These are phyloP conservation scores for Cylloceria caligata DNA, from an alignment of 2,888 invertebrate genomes.

Conservation along the genomic window DNA sequence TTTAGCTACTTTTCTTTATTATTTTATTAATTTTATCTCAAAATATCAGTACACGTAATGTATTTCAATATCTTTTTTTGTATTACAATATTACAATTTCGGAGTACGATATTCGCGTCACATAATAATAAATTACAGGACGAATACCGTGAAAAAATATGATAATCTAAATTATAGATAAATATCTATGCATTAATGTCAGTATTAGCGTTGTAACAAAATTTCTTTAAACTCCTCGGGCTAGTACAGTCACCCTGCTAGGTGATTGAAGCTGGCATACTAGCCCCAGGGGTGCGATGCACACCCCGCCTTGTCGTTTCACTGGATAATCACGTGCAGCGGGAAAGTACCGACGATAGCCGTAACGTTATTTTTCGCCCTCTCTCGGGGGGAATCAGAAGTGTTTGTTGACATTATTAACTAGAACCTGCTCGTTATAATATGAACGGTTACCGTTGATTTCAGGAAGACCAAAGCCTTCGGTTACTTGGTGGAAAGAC, in stretches of 20 bases:
- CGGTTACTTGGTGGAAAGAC: slow-evolving; percentile 94
- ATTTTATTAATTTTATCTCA: no score
- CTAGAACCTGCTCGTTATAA: neutral
- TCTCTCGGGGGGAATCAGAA: neutral
- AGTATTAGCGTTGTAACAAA: neutral
- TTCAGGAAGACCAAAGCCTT: slow-evolving; percentile 92
- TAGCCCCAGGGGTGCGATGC: slow-evolving; percentile 9
- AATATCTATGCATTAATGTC: neutral
- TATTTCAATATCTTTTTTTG: no score
- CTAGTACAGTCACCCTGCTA: no score
- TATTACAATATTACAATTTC: no score
- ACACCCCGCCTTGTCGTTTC: slow-evolving; percentile 10
- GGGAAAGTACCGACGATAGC: slow-evolving; percentile 16
- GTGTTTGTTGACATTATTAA: neutral
- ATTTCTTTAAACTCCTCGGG: neutral
- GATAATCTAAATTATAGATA: neutral
- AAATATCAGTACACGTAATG: no score
- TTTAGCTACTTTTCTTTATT: neutral
- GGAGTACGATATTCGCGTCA: no score
- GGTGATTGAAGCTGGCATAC: neutral
- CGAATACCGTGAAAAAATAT: neutral
- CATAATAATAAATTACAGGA: no score
- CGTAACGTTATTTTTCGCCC: slow-evolving; percentile 8
- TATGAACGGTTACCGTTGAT: slow-evolving; percentile 63
- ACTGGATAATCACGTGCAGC: neutral